A percentile compares a stretch with the other conserved stretches of the same genome.
phyloP scores from a whole-genome alignment of 2,113 vertebrate species.

The Mandrillus leucophaeus region DNA sequence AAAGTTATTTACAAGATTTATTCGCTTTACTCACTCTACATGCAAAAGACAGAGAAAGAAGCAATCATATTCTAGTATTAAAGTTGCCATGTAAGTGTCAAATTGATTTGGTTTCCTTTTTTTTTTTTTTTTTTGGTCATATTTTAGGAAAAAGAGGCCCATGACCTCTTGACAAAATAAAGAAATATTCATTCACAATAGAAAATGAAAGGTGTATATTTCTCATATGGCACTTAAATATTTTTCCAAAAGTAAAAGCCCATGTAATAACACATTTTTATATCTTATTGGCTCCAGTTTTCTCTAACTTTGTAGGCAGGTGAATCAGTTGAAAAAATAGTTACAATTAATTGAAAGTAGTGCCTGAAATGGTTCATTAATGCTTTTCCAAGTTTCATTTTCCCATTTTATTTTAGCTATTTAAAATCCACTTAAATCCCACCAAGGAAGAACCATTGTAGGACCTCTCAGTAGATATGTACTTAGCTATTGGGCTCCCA shows the following conservation, averaged over 20 bases:
- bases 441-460: slow-evolving; percentile 55
- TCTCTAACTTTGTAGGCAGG: slow-evolving; percentile 4
- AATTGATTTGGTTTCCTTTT: slow-evolving; percentile 1
- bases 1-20: neutral
- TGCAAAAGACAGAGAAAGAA: neutral
- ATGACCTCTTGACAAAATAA: neutral
- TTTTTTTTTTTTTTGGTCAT: slow-evolving; percentile 42
- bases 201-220: neutral
- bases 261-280: neutral
- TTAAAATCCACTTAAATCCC: slow-evolving; percentile 61
- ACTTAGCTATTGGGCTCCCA: slow-evolving; percentile 38
- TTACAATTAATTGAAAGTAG: slow-evolving; percentile 64
- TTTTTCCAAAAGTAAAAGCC: neutral
- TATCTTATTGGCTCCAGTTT: neutral
- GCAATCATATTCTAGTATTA: neutral
- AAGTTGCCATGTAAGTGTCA: neutral
- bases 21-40: neutral
- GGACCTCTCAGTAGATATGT: slow-evolving; percentile 45
- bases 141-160: neutral
- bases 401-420: slow-evolving; percentile 57
- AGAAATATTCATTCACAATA: neutral
- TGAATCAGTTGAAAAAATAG: slow-evolving; percentile 19
- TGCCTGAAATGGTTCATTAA: slow-evolving; percentile 59
- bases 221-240: neutral
- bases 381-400: slow-evolving; percentile 46